Evolutionary conservation across 2,888 invertebrate species (phyloP).

Genomic region (Suillia variegata): DNA sequence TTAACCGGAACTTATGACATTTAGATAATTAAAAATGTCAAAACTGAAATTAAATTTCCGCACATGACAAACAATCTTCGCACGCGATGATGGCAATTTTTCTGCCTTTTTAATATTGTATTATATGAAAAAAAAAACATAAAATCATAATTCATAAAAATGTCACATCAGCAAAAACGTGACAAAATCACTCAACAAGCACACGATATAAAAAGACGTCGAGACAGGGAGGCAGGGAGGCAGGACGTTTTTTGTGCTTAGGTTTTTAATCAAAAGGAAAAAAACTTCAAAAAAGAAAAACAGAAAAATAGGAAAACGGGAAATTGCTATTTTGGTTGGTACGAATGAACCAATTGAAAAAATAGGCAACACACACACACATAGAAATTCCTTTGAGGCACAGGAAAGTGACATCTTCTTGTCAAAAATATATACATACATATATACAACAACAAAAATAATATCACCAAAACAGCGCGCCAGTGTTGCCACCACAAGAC

Average conservation of each 20-base stretch:
- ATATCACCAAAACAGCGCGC: not conserved
- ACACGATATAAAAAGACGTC: not conserved
- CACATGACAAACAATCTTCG: no score
- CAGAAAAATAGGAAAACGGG: not conserved
- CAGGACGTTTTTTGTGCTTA: no score
- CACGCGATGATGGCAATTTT: no score
- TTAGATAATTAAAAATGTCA: no score
- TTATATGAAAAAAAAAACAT: no score
- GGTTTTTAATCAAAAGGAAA: not conserved
- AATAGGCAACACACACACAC: not conserved
- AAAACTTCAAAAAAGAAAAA: not conserved
- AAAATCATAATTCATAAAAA: constrained; percentile 3
- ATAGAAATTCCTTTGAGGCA: not conserved
- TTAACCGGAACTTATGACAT: no score
- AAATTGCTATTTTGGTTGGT: not conserved
- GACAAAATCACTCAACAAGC: not conserved
- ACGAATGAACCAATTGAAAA: constrained; percentile 5
- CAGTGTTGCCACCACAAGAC: not conserved
- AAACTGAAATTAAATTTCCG: no score
- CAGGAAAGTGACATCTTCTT: not conserved
- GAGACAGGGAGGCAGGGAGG: not conserved
- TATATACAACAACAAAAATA: not conserved
- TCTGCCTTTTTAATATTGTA: no score
- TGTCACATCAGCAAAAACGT: not conserved
- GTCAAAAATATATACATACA: not conserved